Evolutionary conservation across 2,797 vertebrate genomes (phyloP).

Genomic region (Zenarchopterus dispar): DNA sequence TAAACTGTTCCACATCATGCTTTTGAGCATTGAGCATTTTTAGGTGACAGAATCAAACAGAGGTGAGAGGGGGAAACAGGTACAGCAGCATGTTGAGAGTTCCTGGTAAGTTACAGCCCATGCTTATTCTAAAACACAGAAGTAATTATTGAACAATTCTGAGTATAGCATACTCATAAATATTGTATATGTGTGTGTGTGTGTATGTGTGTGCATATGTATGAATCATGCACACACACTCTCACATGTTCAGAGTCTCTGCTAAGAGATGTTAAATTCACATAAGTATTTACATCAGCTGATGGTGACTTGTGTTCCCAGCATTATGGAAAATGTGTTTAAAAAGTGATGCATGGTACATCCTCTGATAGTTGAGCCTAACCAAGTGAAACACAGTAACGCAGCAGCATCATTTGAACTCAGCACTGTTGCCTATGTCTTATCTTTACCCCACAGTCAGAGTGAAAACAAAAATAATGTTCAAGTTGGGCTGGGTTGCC

Average conservation of each 20-base stretch:
- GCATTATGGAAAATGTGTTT: slow-evolving; percentile 42
- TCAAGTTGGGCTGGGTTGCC: too few relatives aligned
- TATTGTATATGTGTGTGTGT: slow-evolving; percentile 37
- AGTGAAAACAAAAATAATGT: too few relatives aligned
- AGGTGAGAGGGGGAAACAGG: background rate
- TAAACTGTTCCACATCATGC: background rate
- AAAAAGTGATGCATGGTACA: too few relatives aligned
- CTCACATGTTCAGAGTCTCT: slow-evolving; percentile 16
- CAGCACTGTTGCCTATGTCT: too few relatives aligned
- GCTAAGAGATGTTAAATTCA: slow-evolving; percentile 49
- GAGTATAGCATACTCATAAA: slow-evolving; percentile 39
- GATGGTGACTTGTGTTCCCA: slow-evolving; percentile 57
- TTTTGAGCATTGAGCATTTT: background rate
- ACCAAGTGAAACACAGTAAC: too few relatives aligned
- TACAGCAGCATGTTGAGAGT: slow-evolving; percentile 20
- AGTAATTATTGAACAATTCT: slow-evolving; percentile 30
- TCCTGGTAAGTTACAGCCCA: background rate
- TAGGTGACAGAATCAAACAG: background rate
- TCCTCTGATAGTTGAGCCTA: too few relatives aligned
- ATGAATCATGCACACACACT: slow-evolving; percentile 46
- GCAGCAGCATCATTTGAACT: too few relatives aligned
- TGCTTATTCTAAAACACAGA: slow-evolving; percentile 21
- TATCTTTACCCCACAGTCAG: too few relatives aligned
- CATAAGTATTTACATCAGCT: slow-evolving; percentile 64
- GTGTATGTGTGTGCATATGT: slow-evolving; percentile 32